phyloP scores from a whole-genome alignment of 2,113 vertebrate genomes.

The Cacatua alba region DNA sequence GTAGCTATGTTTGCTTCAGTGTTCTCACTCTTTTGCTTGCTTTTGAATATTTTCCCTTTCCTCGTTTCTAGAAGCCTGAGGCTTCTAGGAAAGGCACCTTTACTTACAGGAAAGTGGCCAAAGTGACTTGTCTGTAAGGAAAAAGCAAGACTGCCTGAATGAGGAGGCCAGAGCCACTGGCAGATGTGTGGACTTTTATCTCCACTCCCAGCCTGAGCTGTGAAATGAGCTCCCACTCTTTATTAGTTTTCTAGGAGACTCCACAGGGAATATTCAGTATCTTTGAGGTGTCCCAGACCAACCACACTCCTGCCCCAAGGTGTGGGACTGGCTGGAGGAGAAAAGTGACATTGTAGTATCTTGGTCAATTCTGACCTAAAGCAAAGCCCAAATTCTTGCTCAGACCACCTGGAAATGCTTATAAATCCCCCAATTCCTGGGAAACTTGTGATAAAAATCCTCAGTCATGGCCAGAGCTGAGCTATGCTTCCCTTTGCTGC shows the following conservation, averaged over 20 bases:
- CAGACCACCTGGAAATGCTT: background rate
- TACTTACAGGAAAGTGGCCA: background rate
- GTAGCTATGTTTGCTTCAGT: background rate
- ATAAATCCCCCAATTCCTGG: background rate
- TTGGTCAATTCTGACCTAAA: background rate
- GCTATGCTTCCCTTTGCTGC: background rate
- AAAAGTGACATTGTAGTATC: background rate
- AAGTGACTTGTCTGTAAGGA: background rate
- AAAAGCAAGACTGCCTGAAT: background rate
- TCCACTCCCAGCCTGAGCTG: fast-evolving
- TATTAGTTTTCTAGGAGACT: background rate
- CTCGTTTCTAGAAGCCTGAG: background rate
- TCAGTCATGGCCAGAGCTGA: fast-evolving
- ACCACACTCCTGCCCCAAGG: background rate
- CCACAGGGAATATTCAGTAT: background rate
- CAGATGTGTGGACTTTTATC: background rate
- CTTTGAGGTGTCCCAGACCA: background rate
- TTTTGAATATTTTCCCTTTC: conserved; percentile 15
- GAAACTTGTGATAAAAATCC: background rate
- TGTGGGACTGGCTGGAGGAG: background rate
- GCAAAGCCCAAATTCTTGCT: background rate
- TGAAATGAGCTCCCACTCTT: background rate
- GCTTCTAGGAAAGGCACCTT: background rate
- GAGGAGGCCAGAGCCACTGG: background rate
- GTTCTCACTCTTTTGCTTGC: background rate